Base-by-base conservation (phyloP, 2,797 vertebrate genomes). In the Enteromius thamalakanensis region DNA sequence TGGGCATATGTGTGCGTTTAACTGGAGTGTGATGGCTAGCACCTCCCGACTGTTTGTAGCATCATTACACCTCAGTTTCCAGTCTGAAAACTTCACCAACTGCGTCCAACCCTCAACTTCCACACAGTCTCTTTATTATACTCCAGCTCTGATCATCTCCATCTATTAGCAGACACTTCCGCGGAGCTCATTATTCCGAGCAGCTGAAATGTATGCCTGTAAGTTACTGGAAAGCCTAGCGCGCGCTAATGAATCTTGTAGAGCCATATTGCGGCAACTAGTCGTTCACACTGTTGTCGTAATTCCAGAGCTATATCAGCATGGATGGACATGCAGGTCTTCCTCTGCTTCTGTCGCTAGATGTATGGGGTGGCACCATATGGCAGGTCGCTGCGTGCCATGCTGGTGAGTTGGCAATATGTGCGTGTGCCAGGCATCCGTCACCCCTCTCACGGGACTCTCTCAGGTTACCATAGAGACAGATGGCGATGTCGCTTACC, bases 311-410 rank as follows among this genome's bases (percentile, higher is more conserved):
- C 82, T 60, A 67, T 80, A 76, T 80, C 71, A 84, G 78, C 75
- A 77, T 87, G 75, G 86, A 89, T 88, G 89, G 90, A 78, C 70
- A 79, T 84, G 81, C 87, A 84, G 90, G 90, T 87, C 89, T 90
- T 91, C 91, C 90, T 79, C 68, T 72, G 89, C 82, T 84, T 81
- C 92, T 87, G 91, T 90, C 91, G 90, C 90, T 71, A 91, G 91
- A 94, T 89, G 91, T 95, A 93, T 92, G 92, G 87, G 91, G 90
- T 89, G 93, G 93, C 92, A 94, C 95, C 95, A 95, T 96, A 95
- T 95, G 95, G 94, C 94, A 93, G 91, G 91, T 93, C 86, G 91
- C 93, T 94, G 94, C 90, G 92, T 93, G 94, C 94, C 94, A 94
- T 95, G 94, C 93, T 94, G 94, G 94, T 92, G 91, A 91, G 92